phyloP scores from a whole-genome alignment of 2,888 invertebrate species.

The Gryllus longicercus region DNA sequence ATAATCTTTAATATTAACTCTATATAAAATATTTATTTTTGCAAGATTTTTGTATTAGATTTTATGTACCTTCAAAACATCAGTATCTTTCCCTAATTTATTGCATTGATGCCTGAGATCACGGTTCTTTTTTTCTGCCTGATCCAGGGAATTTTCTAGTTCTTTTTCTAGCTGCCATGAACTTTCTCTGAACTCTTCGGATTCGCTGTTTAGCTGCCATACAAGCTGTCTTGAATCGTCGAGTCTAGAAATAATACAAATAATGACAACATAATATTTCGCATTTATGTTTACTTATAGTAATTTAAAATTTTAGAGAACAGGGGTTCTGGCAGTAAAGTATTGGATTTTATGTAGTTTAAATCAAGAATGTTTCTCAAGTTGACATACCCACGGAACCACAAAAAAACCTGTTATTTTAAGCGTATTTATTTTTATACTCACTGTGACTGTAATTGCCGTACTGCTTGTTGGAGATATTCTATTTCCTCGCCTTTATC shows the following conservation, averaged over 20 bases:
- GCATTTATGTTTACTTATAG: neutral
- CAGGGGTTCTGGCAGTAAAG: too few species aligned
- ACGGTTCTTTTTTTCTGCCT: neutral
- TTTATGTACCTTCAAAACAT: neutral
- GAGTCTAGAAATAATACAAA: neutral
- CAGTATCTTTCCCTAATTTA: neutral
- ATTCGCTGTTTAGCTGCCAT: neutral
- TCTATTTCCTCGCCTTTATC: neutral
- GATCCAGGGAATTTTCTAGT: neutral
- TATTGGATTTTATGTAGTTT: too few species aligned
- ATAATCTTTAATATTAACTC: neutral
- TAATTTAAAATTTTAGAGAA: too few species aligned
- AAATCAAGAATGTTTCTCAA: too few species aligned
- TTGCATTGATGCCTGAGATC: neutral
- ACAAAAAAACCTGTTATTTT: too few species aligned
- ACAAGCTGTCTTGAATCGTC: neutral
- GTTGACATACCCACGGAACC: too few species aligned
- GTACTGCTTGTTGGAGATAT: neutral
- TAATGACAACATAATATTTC: neutral
- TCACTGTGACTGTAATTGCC: neutral
- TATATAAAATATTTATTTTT: neutral
- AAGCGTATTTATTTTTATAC: neutral
- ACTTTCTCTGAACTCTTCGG: constrained; percentile 6
- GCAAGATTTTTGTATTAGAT: neutral
- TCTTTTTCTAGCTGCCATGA: neutral